Evolutionary conservation across 2,888 invertebrate species (phyloP).

Genomic region (Bimastos eiseni): DNA sequence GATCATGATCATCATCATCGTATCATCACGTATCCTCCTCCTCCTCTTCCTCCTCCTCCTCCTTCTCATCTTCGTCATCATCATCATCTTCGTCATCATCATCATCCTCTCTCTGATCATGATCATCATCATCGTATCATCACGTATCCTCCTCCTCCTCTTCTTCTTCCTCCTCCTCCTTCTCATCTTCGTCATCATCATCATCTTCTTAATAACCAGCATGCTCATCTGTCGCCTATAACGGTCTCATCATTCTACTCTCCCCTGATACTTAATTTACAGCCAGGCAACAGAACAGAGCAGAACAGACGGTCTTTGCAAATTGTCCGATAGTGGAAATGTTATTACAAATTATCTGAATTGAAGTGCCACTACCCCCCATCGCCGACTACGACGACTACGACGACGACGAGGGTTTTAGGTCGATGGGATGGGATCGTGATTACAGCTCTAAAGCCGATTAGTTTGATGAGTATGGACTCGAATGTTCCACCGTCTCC

Average conservation of each 20-base stretch:
- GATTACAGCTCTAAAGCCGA: slow-evolving; percentile 13
- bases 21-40: no score
- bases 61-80: no score
- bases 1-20: no score
- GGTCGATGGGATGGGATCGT: not conserved
- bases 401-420: no score
- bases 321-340: not conserved
- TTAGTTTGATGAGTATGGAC: not conserved
- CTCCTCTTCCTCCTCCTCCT: no score
- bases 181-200: slow-evolving; percentile 14
- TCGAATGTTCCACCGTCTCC: not conserved
- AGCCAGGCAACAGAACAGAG: not conserved
- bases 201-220: not conserved
- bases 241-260: not conserved
- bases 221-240: not conserved
- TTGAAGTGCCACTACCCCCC: not conserved
- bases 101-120: no score
- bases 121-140: slow-evolving; percentile 4
- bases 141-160: slow-evolving; percentile 8
- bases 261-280: not conserved
- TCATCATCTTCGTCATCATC: no score
- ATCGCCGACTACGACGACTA: no score
- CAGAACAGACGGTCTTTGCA: slow-evolving; percentile 5
- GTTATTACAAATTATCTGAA: not conserved
- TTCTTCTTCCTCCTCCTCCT: slow-evolving; percentile 1